Conservation (phyloP, 2,888 invertebrate genomes). For the Conus canariensis region DNA sequence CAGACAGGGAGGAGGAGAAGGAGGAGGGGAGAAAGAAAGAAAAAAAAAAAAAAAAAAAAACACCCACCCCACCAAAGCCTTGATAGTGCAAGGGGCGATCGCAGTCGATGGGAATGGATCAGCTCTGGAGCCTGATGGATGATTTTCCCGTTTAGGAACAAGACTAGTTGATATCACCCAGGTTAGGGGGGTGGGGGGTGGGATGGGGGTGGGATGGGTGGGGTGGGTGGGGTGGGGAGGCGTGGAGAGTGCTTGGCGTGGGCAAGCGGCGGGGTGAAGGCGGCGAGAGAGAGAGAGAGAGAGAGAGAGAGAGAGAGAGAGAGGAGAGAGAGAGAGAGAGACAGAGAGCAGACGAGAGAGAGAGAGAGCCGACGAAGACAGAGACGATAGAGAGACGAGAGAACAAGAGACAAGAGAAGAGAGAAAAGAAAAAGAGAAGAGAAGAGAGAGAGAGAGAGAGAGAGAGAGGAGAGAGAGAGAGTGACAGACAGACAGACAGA, state of each 20-base stretch:
- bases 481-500: too few relatives aligned
- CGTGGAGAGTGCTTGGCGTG: neutral
- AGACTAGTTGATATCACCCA: neutral
- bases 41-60: too few relatives aligned
- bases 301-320: neutral
- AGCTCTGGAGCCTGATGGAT: conserved; percentile 1
- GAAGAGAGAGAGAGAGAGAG: too few relatives aligned
- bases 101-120: neutral
- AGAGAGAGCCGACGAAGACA: too few relatives aligned
- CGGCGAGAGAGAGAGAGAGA: neutral
- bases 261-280: neutral
- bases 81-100: neutral
- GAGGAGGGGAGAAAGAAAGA: too few relatives aligned
- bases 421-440: too few relatives aligned
- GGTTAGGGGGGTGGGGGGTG: neutral
- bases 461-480: too few relatives aligned
- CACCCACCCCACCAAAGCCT: too few relatives aligned
- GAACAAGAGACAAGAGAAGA: neutral
- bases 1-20: too few relatives aligned
- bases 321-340: too few relatives aligned
- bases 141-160: conserved; percentile 6
- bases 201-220: neutral
- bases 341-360: too few relatives aligned
- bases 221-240: neutral
- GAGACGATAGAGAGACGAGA: neutral